Percentiles rank a stretch among this genome's conserved stretches.
These are phyloP conservation scores for Lophotriccus pileatus DNA, from an alignment of 2,797 vertebrate genomes.

Conservation along the genomic window DNA sequence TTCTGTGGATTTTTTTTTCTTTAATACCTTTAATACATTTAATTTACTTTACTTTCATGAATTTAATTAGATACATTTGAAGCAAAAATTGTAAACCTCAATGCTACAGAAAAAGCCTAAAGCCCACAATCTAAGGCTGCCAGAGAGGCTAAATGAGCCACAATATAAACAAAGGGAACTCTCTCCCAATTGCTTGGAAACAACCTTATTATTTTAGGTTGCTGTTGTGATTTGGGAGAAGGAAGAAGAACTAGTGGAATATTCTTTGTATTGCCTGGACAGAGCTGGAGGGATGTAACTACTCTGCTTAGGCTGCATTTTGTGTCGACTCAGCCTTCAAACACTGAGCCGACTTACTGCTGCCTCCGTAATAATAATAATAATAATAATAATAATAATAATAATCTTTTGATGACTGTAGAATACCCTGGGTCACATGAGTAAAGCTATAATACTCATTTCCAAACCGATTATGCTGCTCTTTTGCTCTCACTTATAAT, in stretches of 20 bases:
- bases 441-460: not conserved
- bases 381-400: not conserved
- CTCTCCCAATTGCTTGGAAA: not conserved
- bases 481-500: not conserved
- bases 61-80: not conserved
- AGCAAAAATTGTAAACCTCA: not conserved
- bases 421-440: not conserved
- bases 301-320: not conserved
- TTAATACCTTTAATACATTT: not conserved
- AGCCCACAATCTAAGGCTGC: rapidly evolving
- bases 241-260: not conserved
- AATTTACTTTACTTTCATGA: not conserved
- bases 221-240: not conserved
- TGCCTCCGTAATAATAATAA: rapidly evolving
- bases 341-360: rapidly evolving
- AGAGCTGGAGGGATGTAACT: not conserved
- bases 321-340: not conserved
- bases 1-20: not conserved
- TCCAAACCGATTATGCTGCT: not conserved
- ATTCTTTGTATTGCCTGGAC: not conserved
- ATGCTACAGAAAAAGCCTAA: not conserved
- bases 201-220: not conserved
- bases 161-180: not conserved
- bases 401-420: not conserved
- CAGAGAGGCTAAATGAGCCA: not conserved